These are phyloP conservation scores for Pelmatolapia mariae DNA, from an alignment of 2,113 vertebrate genomes.

Conservation along the genomic window DNA sequence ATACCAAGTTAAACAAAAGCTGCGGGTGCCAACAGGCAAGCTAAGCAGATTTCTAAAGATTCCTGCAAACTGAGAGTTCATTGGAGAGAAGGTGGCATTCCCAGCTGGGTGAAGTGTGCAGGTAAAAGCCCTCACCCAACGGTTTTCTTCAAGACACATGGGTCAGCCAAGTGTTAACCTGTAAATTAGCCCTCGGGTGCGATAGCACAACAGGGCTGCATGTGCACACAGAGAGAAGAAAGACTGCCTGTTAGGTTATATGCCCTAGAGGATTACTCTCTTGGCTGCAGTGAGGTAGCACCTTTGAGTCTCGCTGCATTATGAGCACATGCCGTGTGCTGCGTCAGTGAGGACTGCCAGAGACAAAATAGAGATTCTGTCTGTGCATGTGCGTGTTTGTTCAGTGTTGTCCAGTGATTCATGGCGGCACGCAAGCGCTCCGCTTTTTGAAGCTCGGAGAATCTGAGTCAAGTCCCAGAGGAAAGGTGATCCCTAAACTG, in stretches of 20 bases:
- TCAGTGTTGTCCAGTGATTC: not conserved
- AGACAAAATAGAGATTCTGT: not conserved
- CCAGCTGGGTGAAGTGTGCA: slow-evolving; percentile 47
- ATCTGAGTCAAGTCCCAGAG: slow-evolving; percentile 4
- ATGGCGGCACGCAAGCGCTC: not conserved
- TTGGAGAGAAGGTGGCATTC: slow-evolving; percentile 17
- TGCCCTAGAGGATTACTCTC: slow-evolving; percentile 6
- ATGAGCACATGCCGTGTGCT: not conserved
- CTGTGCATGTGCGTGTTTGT: not conserved
- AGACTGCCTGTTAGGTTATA: not conserved
- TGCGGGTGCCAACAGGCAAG: not conserved
- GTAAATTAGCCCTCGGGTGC: slow-evolving; percentile 47
- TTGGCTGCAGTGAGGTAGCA: not conserved
- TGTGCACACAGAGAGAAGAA: slow-evolving; percentile 8
- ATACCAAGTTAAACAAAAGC: not conserved
- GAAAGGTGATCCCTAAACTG: slow-evolving; percentile 11
- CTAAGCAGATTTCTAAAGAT: slow-evolving; percentile 23
- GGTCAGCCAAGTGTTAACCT: slow-evolving; percentile 66
- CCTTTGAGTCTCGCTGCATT: not conserved
- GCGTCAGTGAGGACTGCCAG: not conserved
- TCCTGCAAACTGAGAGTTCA: not conserved
- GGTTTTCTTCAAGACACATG: slow-evolving; percentile 38
- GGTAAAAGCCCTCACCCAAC: slow-evolving; percentile 40
- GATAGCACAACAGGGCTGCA: slow-evolving; percentile 31
- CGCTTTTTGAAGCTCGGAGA: slow-evolving; percentile 5